Conservation (phyloP, 2,113 vertebrate genomes). For the Sebastes schlegelii region DNA sequence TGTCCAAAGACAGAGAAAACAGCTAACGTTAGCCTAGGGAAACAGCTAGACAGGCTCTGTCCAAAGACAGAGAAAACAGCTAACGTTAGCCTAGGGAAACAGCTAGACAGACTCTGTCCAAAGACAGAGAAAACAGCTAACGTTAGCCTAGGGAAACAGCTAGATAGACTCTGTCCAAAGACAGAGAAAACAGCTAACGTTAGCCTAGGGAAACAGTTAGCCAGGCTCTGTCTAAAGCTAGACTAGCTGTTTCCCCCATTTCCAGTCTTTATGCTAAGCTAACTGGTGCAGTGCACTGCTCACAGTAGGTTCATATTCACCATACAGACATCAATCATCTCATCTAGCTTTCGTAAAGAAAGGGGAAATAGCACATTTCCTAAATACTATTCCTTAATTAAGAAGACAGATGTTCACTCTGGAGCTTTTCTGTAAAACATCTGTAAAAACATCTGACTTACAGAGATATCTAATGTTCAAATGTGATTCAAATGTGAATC, state of each 20-base stretch:
- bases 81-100: too few relatives aligned
- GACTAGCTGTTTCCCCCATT: too few relatives aligned
- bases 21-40: too few relatives aligned
- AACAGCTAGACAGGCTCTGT: too few relatives aligned
- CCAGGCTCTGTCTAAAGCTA: too few relatives aligned
- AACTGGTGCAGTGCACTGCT: neutral
- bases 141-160: too few relatives aligned
- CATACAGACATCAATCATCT: neutral
- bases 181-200: too few relatives aligned
- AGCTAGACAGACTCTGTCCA: too few relatives aligned
- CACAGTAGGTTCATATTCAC: neutral
- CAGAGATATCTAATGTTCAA: slow-evolving; percentile 16
- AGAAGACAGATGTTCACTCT: neutral
- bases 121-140: too few relatives aligned
- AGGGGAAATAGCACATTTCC: neutral
- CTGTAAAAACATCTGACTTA: neutral
- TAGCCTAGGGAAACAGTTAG: neutral
- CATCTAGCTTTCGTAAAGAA: neutral
- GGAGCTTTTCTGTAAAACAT: slow-evolving; percentile 4
- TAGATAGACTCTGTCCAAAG: too few relatives aligned
- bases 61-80: too few relatives aligned
- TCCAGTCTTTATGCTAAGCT: neutral
- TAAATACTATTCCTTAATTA: slow-evolving; percentile 7
- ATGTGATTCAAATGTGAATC: neutral
- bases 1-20: too few relatives aligned